Percentiles rank a stretch among this genome's conserved stretches.
phyloP scores from a whole-genome alignment of 1,140 invertebrate genomes.

The Mya arenaria region DNA sequence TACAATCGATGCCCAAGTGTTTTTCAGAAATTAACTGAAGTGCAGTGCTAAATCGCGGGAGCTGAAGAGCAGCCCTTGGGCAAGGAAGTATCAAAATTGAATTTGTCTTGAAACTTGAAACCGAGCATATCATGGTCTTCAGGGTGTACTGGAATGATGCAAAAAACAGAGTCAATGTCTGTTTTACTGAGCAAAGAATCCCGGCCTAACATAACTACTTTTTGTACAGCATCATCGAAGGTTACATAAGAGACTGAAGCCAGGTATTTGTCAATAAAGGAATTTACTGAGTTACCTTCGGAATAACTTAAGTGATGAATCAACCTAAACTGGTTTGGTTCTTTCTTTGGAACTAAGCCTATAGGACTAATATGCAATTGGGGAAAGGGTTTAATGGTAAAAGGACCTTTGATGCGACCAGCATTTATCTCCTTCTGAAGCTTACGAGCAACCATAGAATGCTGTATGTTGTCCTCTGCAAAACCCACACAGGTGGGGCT shows the following conservation, averaged over 20 bases:
- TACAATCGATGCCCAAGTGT: background rate
- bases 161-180: constrained; percentile 28
- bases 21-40: constrained; percentile 51
- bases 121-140: constrained; percentile 20
- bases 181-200: constrained; percentile 16
- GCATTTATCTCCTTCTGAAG: background rate
- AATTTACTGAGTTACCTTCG: constrained; percentile 12
- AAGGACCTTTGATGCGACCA: constrained; percentile 7
- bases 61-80: constrained; percentile 53
- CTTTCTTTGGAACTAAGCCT: constrained; percentile 25
- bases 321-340: background rate
- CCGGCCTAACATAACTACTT: background rate
- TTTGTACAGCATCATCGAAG: constrained; percentile 1
- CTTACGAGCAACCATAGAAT: background rate
- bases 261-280: background rate
- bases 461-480: constrained; percentile 10
- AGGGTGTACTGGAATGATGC: constrained; percentile 35
- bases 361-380: constrained; percentile 1
- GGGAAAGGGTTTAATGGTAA: background rate
- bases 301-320: constrained; percentile 19
- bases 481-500: constrained; percentile 28
- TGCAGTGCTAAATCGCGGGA: constrained; percentile 39
- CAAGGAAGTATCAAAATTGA: constrained; percentile 53
- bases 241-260: background rate
- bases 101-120: constrained; percentile 10